phyloP scores from a whole-genome alignment of 2,888 invertebrate species.

The Drosophila pseudotakahashii region DNA sequence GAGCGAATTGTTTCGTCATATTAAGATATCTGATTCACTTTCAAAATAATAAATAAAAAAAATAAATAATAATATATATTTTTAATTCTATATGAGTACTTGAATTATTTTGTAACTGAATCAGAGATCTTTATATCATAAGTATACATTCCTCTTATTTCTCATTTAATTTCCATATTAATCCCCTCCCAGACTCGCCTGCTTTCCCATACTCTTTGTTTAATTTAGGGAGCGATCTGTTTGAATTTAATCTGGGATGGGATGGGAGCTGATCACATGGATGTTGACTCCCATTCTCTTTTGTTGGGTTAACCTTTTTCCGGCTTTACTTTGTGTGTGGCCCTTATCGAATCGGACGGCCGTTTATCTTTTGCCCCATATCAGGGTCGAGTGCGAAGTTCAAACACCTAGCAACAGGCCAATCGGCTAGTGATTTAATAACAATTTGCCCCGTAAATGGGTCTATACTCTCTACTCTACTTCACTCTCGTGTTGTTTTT shows the following conservation, averaged over 20 bases:
- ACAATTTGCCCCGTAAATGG: slow-evolving; percentile 25
- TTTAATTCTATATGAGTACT: no score
- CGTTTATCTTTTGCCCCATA: slow-evolving; percentile 29
- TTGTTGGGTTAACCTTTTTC: slow-evolving; percentile 27
- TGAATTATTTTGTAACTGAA: no score
- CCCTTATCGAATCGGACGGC: slow-evolving; percentile 17
- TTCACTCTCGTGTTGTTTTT: slow-evolving; percentile 1
- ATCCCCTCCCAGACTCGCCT: not conserved
- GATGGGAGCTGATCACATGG: slow-evolving; percentile 19
- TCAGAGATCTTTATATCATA: no score
- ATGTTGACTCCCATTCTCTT: not conserved
- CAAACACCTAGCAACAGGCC: slow-evolving; percentile 40
- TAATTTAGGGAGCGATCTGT: slow-evolving; percentile 14
- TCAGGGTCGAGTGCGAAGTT: slow-evolving; percentile 51
- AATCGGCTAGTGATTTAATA: slow-evolving; percentile 39
- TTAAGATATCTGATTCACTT: no score
- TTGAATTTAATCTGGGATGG: slow-evolving; percentile 8
- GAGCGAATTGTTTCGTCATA: no score
- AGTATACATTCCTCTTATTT: no score
- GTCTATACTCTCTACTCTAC: not conserved
- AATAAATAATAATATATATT: no score
- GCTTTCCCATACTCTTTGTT: slow-evolving; percentile 1
- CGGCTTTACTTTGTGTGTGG: not conserved
- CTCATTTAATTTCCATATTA: not conserved
- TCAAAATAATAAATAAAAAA: no score